Percentiles rank a stretch among this genome's conserved stretches.
Evolutionary conservation across 2,797 vertebrate species (phyloP).

Genomic region (Pangasius larnaudii): DNA sequence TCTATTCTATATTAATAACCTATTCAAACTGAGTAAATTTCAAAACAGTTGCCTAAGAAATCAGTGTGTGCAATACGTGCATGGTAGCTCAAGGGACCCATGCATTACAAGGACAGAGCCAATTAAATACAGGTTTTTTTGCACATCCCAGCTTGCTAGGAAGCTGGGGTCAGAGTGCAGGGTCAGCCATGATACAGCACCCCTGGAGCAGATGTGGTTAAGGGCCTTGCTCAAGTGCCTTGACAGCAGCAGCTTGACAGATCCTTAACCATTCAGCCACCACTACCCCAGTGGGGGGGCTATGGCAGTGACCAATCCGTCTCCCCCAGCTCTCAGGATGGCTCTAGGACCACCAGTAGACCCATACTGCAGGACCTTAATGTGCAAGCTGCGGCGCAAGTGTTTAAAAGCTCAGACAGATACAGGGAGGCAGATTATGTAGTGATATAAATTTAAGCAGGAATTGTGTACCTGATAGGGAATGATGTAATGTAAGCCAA

Average conservation of each 20-base stretch:
- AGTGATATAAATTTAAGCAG: not conserved
- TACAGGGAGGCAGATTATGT: not conserved
- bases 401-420: not conserved
- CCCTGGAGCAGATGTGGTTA: too few species aligned
- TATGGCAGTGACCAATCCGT: not conserved
- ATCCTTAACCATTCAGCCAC: too few species aligned
- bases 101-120: not conserved
- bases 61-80: not conserved
- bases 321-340: not conserved
- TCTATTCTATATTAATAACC: not conserved
- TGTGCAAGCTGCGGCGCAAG: not conserved
- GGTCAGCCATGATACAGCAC: too few species aligned
- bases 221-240: too few species aligned
- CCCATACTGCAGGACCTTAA: not conserved
- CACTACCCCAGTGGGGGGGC: too few species aligned
- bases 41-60: not conserved
- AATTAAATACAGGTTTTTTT: too few species aligned
- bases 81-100: not conserved
- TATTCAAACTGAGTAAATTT: not conserved
- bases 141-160: too few species aligned
- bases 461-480: not conserved
- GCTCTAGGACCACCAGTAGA: not conserved
- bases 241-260: too few species aligned
- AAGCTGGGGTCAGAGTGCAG: too few species aligned
- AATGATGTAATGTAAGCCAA: not conserved